Conservation (phyloP, 2,113 vertebrate species). For the Mastomys coucha region DNA sequence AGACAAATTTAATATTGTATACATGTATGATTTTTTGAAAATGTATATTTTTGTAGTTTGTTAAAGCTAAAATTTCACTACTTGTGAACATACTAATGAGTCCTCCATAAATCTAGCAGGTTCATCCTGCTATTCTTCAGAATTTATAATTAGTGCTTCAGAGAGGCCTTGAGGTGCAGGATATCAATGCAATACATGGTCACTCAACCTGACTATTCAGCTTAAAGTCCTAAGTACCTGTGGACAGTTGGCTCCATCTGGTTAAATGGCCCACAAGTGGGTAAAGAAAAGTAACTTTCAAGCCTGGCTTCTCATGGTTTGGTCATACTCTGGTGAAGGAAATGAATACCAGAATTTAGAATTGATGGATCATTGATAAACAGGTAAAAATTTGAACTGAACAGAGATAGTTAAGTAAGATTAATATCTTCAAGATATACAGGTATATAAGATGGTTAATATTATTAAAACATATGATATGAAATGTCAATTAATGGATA, state of each 20-base stretch:
- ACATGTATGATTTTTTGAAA: neutral
- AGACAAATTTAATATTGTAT: neutral
- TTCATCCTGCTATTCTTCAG: neutral
- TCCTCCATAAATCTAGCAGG: neutral
- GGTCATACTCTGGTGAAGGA: neutral
- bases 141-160: neutral
- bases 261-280: neutral
- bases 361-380: neutral
- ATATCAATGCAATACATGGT: neutral
- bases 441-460: neutral
- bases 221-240: neutral
- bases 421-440: neutral
- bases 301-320: neutral
- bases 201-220: neutral
- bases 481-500: neutral
- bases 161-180: neutral
- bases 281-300: neutral
- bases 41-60: neutral
- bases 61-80: neutral
- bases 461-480: neutral
- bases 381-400: neutral
- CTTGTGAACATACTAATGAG: neutral
- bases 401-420: neutral
- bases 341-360: neutral
- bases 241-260: neutral